Evolutionary conservation across 2,888 invertebrate genomes (phyloP), one percentile per base, ranked within the genome.

Genomic region (Trissonchulus sp.): DNA sequence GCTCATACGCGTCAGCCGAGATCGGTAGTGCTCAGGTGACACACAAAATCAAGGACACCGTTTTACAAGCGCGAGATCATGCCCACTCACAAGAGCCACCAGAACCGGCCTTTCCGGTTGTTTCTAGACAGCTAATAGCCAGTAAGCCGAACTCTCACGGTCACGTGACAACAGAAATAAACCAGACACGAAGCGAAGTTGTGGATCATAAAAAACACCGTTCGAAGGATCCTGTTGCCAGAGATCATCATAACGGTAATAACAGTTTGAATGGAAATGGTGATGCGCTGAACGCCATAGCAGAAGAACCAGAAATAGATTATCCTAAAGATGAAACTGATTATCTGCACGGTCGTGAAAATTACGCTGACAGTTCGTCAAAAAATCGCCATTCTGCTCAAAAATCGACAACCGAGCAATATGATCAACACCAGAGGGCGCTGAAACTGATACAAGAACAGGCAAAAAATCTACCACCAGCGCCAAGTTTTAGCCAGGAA

Each of bases 381-480:
- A 8, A 23, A 48, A 48, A 23, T 23, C 8, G 23, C 8, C 48
- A 15, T 23, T 15, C 8, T 48, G 23, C 8, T 23, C 8, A 23
- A 48, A 48, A 23, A 15, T 15, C 48, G 48, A 48, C 48, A 15
- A 8, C 8, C 8, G 48, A 48, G 23, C 23, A 8, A 8, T 48
- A 48, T 48, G 48, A 48, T 15, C 8, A 48, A 23, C 48, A 48
- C 23, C 48, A 48, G 48, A 48, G 48, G 23, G 75, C 75, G 30
- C 30, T 75, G 63, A 33, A n/a, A 33, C 2, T 28, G 1, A 31
- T 75, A 37, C 69, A 71, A 31, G 37, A 35, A 18, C 34, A 34
- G 2, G 15, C 36, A 8, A 33, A 63, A 35, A 63, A 30, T 15
- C 31, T 75, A 63, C 75, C 75, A 35, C 75, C 75, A 1, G 69